Evolutionary conservation across 2,797 vertebrate genomes (phyloP).

Genomic region (Urosaurus nigricauda): DNA sequence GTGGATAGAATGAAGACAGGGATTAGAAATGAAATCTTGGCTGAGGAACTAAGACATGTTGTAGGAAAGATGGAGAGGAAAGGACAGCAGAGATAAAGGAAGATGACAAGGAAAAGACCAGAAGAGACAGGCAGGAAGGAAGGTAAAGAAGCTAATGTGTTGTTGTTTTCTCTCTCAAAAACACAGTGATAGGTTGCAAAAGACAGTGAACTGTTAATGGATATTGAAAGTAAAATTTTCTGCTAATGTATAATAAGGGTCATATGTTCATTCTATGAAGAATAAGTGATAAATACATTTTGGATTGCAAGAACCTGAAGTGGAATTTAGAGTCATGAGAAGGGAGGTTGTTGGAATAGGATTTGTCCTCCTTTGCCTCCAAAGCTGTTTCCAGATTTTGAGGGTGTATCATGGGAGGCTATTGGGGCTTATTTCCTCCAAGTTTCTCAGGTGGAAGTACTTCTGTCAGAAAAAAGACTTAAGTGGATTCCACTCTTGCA

Average conservation of each 20-base stretch:
- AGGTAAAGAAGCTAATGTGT: background rate
- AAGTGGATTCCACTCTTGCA: background rate
- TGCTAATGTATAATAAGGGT: background rate
- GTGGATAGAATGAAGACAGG: constrained; percentile 29
- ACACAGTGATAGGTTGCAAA: background rate
- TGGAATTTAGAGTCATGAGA: background rate
- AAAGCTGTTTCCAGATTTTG: background rate
- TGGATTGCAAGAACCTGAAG: rapidly evolving
- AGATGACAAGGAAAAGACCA: constrained; percentile 18
- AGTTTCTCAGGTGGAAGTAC: background rate
- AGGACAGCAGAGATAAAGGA: constrained; percentile 11
- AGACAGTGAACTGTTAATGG: constrained; percentile 12
- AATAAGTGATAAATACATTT: background rate
- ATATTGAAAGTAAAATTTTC: background rate
- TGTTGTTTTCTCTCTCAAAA: background rate
- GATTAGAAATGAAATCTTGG: background rate
- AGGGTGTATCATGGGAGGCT: background rate
- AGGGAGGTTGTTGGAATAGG: background rate
- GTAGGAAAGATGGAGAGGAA: constrained; percentile 24
- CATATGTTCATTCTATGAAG: rapidly evolving
- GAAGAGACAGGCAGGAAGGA: constrained; percentile 2
- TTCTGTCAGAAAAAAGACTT: background rate
- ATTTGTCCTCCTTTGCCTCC: background rate
- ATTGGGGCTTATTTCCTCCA: background rate
- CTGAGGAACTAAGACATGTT: constrained; percentile 17